Evolutionary conservation across 2,888 invertebrate species (phyloP), one percentile per base, ranked within the genome.

Genomic region (Phytoseiulus persimilis): DNA sequence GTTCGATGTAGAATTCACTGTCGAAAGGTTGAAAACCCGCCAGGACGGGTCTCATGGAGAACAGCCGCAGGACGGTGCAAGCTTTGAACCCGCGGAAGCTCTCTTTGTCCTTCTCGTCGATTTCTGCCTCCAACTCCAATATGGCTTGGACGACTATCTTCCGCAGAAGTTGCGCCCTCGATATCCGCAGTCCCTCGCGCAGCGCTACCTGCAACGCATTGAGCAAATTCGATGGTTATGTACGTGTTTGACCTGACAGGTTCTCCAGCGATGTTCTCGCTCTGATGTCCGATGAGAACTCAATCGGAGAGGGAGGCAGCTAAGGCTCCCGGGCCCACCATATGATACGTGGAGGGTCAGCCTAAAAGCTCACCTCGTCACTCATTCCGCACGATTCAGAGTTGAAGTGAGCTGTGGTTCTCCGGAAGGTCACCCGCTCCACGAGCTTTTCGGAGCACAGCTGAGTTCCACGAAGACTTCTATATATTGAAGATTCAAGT

Each of bases 1-100:
- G 32, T 32, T 87, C 45, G 5, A n/a, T 87, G 87, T 87, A 87
- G 87, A 87, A 87, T 33, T 87, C 87, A n/a, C 45, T 87, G 23
- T 87, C 87, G 87, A 87, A 87, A 6, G 87, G 32, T n/a, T 28
- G 28, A 11, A 87, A 45, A 33, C 45, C 87, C 32, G 28, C 33
- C 6, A 87, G 45, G n/a, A 31, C 11, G 0, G 39, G 28, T 9
- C 31, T 33, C 28, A 32, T 32, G 39, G 87, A 45, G 14, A 87
- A 87, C 33, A 87, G 33, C 39, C 33, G 32, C 0, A 87, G 87
- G 18, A 87, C n/a, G 87, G 33, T 33, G 31, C 31, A 33, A 0
- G 87, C 87, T 87, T 87, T 87, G 45, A 87, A 87, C 33, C 9
- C 31, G 33, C 45, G n/a, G 39, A 87, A 32, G 6, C 18, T 33